Percentiles rank a stretch among this genome's conserved stretches.
Evolutionary conservation across 2,113 vertebrate species (phyloP).

Genomic region (Hydrochoerus hydrochaeris): DNA sequence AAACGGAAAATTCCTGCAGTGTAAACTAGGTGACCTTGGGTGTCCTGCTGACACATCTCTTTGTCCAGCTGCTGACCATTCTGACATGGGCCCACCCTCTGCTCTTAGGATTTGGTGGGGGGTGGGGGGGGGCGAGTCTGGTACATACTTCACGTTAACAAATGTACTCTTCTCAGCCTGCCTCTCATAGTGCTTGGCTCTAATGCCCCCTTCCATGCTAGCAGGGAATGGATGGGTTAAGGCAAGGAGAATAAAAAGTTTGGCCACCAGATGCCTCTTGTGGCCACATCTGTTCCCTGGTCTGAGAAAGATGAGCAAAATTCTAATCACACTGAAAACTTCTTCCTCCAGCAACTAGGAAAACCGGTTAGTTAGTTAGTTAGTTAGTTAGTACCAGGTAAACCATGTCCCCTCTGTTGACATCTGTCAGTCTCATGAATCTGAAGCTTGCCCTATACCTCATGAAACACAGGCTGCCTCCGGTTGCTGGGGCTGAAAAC

Average conservation of each 20-base stretch:
- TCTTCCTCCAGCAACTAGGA: background rate
- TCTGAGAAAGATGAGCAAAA: background rate
- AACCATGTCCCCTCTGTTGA: background rate
- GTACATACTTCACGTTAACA: background rate
- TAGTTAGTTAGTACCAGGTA: background rate
- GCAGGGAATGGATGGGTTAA: background rate
- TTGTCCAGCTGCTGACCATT: background rate
- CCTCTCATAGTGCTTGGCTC: no score
- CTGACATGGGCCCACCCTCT: background rate
- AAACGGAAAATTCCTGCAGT: constrained; percentile 15
- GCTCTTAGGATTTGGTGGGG: background rate
- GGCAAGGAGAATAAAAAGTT: background rate
- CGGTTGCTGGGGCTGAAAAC: background rate
- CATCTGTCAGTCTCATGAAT: background rate
- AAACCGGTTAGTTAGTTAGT: background rate
- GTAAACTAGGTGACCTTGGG: background rate
- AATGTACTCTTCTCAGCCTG: background rate
- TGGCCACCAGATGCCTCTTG: background rate
- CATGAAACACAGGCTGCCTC: background rate
- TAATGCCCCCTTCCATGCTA: background rate
- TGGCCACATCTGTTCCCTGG: background rate
- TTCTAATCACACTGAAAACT: background rate
- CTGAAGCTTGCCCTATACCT: background rate
- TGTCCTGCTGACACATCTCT: background rate
- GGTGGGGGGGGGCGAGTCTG: background rate